Percentiles rank a stretch among this genome's conserved stretches.
Conservation (phyloP, 1,140 invertebrate species). For the Magallana gigas region DNA sequence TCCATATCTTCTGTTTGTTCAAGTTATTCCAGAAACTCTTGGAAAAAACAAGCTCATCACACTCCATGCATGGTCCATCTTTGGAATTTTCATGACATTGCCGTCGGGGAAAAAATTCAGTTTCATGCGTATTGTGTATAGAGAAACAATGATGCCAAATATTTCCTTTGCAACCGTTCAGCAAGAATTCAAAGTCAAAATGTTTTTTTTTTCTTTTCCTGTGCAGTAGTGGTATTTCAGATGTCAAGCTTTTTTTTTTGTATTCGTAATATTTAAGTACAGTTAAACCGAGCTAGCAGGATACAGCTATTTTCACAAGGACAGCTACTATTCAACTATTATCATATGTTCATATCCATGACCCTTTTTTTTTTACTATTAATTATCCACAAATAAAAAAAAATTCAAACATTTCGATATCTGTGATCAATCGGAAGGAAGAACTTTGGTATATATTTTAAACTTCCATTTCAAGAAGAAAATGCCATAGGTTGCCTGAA, state of each 20-base stretch:
- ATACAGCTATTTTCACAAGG: no score
- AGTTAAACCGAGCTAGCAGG: no score
- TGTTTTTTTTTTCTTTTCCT: neutral
- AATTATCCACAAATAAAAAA: no score
- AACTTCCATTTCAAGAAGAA: neutral
- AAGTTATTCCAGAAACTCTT: neutral
- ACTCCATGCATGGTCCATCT: neutral
- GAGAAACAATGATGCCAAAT: neutral
- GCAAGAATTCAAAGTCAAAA: neutral
- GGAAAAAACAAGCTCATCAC: constrained; percentile 1
- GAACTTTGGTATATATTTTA: no score
- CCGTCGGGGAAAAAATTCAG: neutral
- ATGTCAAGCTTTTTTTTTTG: no score
- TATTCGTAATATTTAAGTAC: no score
- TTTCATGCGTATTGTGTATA: neutral
- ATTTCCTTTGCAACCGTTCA: neutral
- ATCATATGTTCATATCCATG: no score
- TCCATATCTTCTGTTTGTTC: constrained; percentile 17
- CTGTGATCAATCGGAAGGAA: no score
- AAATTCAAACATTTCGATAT: no score
- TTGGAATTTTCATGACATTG: neutral
- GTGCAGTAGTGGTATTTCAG: no score
- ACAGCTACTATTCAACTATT: no score
- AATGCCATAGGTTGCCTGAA: neutral
- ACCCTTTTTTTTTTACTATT: no score